Conservation (phyloP, 2,797 vertebrate genomes). For the Cynodonichthys magdalenae region DNA sequence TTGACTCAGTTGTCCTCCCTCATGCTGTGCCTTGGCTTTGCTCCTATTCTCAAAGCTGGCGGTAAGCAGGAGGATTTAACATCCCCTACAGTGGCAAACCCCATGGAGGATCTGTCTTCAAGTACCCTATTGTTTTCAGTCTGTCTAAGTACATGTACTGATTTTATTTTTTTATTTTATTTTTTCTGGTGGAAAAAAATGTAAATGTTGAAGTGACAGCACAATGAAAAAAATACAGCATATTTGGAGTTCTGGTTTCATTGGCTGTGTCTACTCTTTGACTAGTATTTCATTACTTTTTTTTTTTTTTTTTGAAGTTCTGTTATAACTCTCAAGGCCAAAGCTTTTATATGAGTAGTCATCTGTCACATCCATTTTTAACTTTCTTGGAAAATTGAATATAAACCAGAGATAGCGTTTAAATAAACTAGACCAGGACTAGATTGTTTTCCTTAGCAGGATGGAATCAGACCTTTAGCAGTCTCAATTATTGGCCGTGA, state of each 20-base stretch:
- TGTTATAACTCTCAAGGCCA: slow-evolving; percentile 1
- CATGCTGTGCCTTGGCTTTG: slow-evolving; percentile 64
- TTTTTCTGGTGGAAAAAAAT: neutral
- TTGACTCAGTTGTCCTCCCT: slow-evolving; percentile 59
- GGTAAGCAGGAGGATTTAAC: slow-evolving; percentile 57
- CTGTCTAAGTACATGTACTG: slow-evolving; percentile 10
- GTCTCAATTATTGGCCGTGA: slow-evolving; percentile 25
- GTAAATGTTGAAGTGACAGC: neutral
- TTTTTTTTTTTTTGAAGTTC: slow-evolving; percentile 14
- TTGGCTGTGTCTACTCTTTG: neutral
- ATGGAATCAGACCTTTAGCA: slow-evolving; percentile 29
- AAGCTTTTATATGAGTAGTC: slow-evolving; percentile 5
- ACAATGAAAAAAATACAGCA: slow-evolving; percentile 5
- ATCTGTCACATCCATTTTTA: too few species aligned
- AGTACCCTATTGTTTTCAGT: slow-evolving; percentile 34
- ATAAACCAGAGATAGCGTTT: slow-evolving; percentile 20
- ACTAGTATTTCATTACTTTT: slow-evolving; percentile 10
- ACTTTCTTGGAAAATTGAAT: slow-evolving; percentile 22
- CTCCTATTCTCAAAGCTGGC: slow-evolving; percentile 46
- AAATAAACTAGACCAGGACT: slow-evolving; percentile 33
- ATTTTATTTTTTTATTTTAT: neutral
- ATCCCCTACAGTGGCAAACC: slow-evolving; percentile 40
- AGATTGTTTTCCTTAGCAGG: slow-evolving; percentile 6
- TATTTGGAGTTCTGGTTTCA: slow-evolving; percentile 7
- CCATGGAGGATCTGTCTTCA: slow-evolving; percentile 35